Evolutionary conservation across 1,140 invertebrate species (phyloP), one percentile per base, ranked within the genome.

Genomic region (Anagrus nilaparvatae): DNA sequence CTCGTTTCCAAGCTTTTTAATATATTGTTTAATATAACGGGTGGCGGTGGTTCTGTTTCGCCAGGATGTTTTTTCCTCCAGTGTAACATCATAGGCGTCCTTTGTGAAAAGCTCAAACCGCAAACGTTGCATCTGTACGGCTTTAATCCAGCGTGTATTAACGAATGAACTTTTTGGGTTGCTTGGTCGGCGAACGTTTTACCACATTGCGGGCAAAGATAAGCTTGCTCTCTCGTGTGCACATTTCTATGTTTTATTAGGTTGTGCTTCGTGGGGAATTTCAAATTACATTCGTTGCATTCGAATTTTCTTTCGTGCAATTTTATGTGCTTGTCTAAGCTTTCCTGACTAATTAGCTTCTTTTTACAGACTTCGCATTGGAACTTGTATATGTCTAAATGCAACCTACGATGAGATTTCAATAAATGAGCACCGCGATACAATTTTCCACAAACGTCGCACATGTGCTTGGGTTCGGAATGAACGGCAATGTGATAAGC

Each of bases 261-360:
- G 31, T 55, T 51, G 10, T 47, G 46, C 6, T 56, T 56, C 12
- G 47, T 35, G 0, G 52, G 30, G 57, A 71, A 87, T 0, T 72
- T 75, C 58, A 87, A 87, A 5, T 70, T 70, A 53, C 86, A 89
- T 3, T 76, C 60, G 40, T 83, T 79, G 54, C 86, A 89, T 6
- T 49, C 46, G 54, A 85, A 87, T 28, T 50, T 59, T n/a, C 47
- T 42, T 36, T 55, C 63, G 45, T 73, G 69, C 1, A 59, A 51
- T 30, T 64, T 63, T 61, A 70, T 63, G 27, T 72, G 71, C 9
- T 63, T 59, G 18, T 68, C 58, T 0, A 72, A 39, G 46, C 68
- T 71, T 4, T 63, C 59, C 33, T 68, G 65, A 10, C 66, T 71
- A 31, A 63, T 53, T 21, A 72, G 60, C 5, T 58, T 52, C 30